Conservation (phyloP, 2,113 vertebrate genomes). For the Ailuropoda melanoleuca region DNA sequence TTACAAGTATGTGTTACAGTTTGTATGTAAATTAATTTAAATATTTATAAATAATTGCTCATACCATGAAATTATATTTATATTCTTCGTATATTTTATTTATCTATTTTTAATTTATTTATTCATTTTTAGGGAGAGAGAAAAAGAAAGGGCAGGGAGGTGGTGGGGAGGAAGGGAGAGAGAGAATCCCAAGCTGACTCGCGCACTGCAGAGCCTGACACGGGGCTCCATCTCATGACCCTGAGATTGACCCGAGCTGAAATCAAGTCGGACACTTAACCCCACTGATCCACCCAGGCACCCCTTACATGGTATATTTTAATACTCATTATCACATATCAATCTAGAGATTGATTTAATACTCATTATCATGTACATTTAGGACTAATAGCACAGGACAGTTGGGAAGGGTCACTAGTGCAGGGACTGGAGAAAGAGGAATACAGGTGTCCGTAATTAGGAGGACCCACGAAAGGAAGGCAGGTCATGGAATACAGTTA, state of each 20-base stretch:
- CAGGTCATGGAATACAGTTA: accelerated
- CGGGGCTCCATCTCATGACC: background rate
- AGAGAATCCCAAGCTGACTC: background rate
- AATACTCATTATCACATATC: background rate
- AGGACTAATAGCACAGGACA: too few species aligned
- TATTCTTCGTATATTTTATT: background rate
- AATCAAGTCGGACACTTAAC: background rate
- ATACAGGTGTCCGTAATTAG: background rate
- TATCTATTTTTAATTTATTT: background rate
- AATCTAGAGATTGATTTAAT: background rate
- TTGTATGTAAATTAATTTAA: background rate
- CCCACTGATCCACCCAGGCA: too few species aligned
- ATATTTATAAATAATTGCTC: background rate
- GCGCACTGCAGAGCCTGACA: background rate
- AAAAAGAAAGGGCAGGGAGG: background rate
- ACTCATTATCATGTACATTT: background rate
- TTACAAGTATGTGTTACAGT: background rate
- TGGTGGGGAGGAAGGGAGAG: background rate
- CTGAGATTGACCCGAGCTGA: background rate
- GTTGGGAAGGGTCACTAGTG: accelerated
- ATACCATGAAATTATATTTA: background rate
- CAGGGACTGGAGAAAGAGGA: background rate
- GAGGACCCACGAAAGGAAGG: background rate
- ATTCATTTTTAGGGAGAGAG: background rate
- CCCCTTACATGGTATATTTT: background rate